Evolutionary conservation across 92 coral and sea anemone species (phyloP), one percentile per base, ranked within the genome.

Genomic region (Phymanthus crucifer): DNA sequence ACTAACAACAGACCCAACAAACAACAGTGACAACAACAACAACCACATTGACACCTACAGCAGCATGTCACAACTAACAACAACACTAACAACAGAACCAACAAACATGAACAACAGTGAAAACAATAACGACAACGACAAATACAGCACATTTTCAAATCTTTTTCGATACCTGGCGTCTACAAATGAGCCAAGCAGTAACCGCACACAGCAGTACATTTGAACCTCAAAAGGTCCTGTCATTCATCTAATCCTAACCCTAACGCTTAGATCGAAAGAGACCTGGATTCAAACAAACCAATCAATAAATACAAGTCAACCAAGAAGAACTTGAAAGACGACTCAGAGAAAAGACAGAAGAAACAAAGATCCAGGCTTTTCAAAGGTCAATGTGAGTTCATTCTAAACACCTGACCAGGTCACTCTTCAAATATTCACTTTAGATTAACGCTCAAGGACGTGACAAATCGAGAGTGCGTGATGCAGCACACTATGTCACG

Each of bases 361-460:
- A 50, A 27, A 40, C 84, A 80, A 29, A 9, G 19, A 27, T 54
- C 84, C 19, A 45, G 74, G 64, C 78, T 80, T 45, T 80, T 80
- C 72, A 70, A 72, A 71, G 35, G 70, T 32, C 46, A 76, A 80
- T 40, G 84, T 80, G 77, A 80, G 84, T 80, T 68, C 7, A 54
- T 3, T 50, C 26, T 73, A 2, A 21, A 24, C n/a, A 48, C 21
- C 16, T 12, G 33, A 8, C 27, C 64, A 0, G 29, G 64, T 24
- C 64, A 54, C 1, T 21, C 14, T 24, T 21, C 7, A 21, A 21
- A 54, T n/a, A n/a, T n/a, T n/a, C n/a, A n/a, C n/a, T n/a, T n/a
- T n/a, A n/a, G n/a, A n/a, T n/a, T n/a, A n/a, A n/a, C n/a, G n/a
- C n/a, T n/a, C n/a, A n/a, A n/a, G n/a, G n/a, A n/a, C n/a, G 43